These are phyloP conservation scores for Condylura cristata DNA, from an alignment of 2,113 vertebrate genomes.

Conservation along the genomic window DNA sequence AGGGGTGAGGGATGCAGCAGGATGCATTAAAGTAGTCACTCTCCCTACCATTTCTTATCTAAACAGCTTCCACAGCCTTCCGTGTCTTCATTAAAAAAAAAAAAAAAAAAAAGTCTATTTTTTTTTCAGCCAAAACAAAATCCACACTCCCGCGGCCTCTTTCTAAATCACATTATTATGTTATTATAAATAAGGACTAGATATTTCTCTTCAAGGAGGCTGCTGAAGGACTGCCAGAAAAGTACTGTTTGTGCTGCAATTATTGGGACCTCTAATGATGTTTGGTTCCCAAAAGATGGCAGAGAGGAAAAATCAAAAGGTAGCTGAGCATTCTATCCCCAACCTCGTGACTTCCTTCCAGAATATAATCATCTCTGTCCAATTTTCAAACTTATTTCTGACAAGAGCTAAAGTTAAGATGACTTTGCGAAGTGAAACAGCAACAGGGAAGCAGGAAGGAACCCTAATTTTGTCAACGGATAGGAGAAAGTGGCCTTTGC, in stretches of 20 bases:
- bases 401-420: constrained; percentile 5
- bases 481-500: too few relatives aligned
- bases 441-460: neutral
- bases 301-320: constrained; percentile 17
- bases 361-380: neutral
- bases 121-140: constrained; percentile 56
- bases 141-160: constrained; percentile 7
- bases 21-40: neutral
- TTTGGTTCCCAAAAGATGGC: constrained; percentile 33
- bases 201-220: constrained; percentile 53
- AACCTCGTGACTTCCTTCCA: neutral
- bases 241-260: constrained; percentile 45
- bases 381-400: neutral
- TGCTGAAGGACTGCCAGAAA: constrained; percentile 56
- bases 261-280: constrained; percentile 33
- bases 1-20: constrained; percentile 39
- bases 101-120: constrained; percentile 46
- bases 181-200: constrained; percentile 59
- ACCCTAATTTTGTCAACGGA: neutral
- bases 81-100: neutral
- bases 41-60: neutral
- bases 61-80: constrained; percentile 7
- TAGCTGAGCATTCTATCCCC: neutral
- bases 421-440: constrained; percentile 31
- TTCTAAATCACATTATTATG: constrained; percentile 62